Evolutionary conservation across 2,797 vertebrate species (phyloP), one percentile per base, ranked within the genome.

Genomic region (Manis crassicaudata): DNA sequence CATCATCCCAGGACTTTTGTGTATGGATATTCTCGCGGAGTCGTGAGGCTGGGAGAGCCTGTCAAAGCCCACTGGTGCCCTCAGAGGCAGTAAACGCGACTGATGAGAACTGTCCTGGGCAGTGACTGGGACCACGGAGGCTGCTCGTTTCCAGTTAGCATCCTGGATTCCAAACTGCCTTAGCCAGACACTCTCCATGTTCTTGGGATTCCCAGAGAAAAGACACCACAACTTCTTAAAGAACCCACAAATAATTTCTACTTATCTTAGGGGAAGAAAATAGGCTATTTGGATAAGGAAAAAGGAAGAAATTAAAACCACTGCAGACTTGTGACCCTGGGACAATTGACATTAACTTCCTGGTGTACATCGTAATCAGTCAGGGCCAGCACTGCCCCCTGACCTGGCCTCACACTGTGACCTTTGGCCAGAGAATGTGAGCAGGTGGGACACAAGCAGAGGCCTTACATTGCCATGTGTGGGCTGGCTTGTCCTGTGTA

Each of bases 131-230:
- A 4, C 4, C 32, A 6, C 0, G 29, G 37, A 4, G 23, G 6
- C 0, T 1, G 17, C 43, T 40, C 14, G 18, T 3, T 37, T 43
- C 0, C 0, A 6, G 13, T 17, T 12, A 21, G 65, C 32, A 40
- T 21, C 90, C 27, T 2, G 1, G 77, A 13, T 35, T 40, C 67
- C 1, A 17, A 23, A 56, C 35, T 52, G 52, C 50, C 67, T 11
- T 29, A 25, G 43, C 27, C 11, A 56, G 73, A 16, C 1, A 21
- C 32, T 25, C 56, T 11, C 20, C 2, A 9, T 11, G 52, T 6
- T 29, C 82, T 52, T 6, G 27, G 70, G 25, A 32, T 50, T 65
- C 40, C 54, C n/a, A 21, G 54, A 77, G 32, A 62, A 67, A 68
- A 72, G 54, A 67, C 21, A 37, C 1, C 54, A 29, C 6, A 43